Percentiles rank a stretch among this genome's conserved stretches.
Evolutionary conservation across 2,888 invertebrate genomes (phyloP).

Genomic region (Belgica antarctica): DNA sequence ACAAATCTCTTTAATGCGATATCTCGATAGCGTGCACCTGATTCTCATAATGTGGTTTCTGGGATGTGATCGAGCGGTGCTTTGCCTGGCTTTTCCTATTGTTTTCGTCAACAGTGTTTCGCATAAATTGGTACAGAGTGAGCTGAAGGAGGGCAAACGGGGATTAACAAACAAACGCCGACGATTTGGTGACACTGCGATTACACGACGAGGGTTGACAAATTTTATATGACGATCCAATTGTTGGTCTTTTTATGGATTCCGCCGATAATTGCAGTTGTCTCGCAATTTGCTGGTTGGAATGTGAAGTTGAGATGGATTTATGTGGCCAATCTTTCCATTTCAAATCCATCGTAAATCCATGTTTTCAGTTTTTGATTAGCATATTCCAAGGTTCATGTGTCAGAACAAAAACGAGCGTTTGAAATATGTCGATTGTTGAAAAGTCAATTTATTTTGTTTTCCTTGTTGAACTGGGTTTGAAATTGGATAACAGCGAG

Average conservation of each 20-base stretch:
- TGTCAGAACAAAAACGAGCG: not conserved
- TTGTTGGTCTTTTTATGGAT: not conserved
- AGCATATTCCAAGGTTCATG: conserved; percentile 18
- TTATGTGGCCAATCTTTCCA: not conserved
- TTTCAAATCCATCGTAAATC: not conserved
- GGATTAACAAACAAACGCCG: conserved; percentile 28
- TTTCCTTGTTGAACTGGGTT: not conserved
- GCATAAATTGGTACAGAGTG: not conserved
- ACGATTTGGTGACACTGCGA: conserved; percentile 16
- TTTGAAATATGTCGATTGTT: conserved; percentile 14
- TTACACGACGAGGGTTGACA: conserved; percentile 27
- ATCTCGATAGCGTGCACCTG: conserved; percentile 43
- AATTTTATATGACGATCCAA: conserved; percentile 13
- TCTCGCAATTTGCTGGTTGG: not conserved
- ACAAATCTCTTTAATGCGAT: conserved; percentile 44
- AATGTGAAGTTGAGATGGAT: not conserved
- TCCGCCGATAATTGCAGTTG: not conserved
- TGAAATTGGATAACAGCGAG: conserved; percentile 3
- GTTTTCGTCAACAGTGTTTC: not conserved
- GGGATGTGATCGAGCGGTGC: not conserved
- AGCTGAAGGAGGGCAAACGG: conserved; percentile 7
- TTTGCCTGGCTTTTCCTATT: not conserved
- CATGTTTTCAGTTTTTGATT: conserved; percentile 17
- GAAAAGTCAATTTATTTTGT: conserved; percentile 31
- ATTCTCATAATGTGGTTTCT: conserved; percentile 38